phyloP scores from a whole-genome alignment of 2,888 invertebrate genomes.

The Parnassius orleans region DNA sequence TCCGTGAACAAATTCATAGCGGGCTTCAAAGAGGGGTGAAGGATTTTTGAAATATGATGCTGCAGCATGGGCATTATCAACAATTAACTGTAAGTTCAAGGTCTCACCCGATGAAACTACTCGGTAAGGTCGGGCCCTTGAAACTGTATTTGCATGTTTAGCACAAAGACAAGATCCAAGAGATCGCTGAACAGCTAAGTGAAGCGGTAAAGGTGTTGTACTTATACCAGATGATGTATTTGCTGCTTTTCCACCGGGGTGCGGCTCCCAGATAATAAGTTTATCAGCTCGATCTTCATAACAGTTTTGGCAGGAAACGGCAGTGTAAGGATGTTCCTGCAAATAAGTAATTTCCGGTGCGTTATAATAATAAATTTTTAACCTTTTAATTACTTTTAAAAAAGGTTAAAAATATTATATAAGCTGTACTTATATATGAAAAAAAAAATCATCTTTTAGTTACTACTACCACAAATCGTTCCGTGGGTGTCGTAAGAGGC shows the following conservation, averaged over 20 bases:
- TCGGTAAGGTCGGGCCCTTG: slow-evolving; percentile 81
- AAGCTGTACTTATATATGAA: too few relatives aligned
- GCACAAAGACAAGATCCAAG: slow-evolving; percentile 89
- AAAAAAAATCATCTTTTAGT: too few relatives aligned
- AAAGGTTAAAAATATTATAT: too few relatives aligned
- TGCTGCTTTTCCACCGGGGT: slow-evolving; percentile 55
- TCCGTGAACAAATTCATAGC: slow-evolving; percentile 94
- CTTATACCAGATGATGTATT: slow-evolving; percentile 58
- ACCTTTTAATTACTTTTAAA: too few relatives aligned
- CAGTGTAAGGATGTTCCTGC: slow-evolving; percentile 88
- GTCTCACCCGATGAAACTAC: slow-evolving; percentile 90
- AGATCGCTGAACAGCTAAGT: slow-evolving; percentile 84
- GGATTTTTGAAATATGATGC: slow-evolving; percentile 93
- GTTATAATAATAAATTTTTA: too few relatives aligned
- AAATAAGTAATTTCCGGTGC: slow-evolving; percentile 26
- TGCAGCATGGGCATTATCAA: slow-evolving; percentile 92
- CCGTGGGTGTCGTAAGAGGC: too few relatives aligned
- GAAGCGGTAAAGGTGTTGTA: slow-evolving; percentile 77
- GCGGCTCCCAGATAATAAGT: slow-evolving; percentile 89
- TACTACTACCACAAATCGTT: too few relatives aligned
- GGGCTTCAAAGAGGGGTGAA: slow-evolving; percentile 91
- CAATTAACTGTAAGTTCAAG: slow-evolving; percentile 89
- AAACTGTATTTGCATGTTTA: slow-evolving; percentile 80
- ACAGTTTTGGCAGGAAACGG: slow-evolving; percentile 91
- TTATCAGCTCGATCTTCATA: slow-evolving; percentile 93